Conservation (phyloP, 2,888 invertebrate genomes). For the Diarsia dahlii region DNA sequence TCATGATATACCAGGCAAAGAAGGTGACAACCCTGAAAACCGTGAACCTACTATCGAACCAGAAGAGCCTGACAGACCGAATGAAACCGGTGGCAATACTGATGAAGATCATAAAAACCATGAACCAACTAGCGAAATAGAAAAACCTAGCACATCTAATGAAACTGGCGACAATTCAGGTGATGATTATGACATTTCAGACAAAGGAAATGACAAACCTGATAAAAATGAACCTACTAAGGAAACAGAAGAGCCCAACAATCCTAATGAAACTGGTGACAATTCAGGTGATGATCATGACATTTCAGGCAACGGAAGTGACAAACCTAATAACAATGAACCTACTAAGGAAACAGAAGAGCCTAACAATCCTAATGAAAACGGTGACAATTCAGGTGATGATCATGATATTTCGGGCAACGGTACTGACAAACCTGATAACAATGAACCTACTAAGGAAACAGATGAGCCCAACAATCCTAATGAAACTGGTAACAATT, state of each 20-base stretch:
- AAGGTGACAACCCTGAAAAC: not conserved
- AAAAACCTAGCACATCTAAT: not conserved
- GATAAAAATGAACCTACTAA: not conserved
- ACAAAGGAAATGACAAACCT: not conserved
- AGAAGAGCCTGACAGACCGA: not conserved
- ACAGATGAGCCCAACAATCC: not conserved
- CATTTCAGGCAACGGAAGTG: not conserved
- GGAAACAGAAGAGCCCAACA: not conserved
- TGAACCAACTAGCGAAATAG: not conserved
- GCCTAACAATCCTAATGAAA: not conserved
- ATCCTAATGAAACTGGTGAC: not conserved
- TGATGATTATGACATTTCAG: constrained; percentile 2
- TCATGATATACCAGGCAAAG: not conserved
- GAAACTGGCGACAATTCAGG: not conserved
- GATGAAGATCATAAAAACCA: not conserved
- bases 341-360: not conserved
- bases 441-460: not conserved
- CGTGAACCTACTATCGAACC: not conserved
- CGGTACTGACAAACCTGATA: not conserved
- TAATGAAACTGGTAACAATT: not conserved
- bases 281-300: not conserved
- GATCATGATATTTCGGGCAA: not conserved
- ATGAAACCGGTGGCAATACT: not conserved
- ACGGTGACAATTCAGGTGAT: not conserved
- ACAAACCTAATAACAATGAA: not conserved